These are phyloP conservation scores for Aporophyla nigra DNA, from an alignment of 2,888 invertebrate genomes.

Conservation along the genomic window DNA sequence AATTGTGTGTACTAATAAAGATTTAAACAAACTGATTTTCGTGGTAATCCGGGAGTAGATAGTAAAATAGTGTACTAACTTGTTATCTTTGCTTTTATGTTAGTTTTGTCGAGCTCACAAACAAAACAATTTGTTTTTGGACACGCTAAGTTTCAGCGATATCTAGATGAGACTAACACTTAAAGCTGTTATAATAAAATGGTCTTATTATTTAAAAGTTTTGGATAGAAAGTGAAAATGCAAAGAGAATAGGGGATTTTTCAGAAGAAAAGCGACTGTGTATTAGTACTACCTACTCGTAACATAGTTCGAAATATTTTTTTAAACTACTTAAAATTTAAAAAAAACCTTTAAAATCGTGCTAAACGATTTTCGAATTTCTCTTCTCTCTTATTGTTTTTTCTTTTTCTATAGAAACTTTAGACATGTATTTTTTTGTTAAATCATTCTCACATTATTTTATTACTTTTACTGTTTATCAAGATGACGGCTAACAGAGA, in stretches of 20 bases:
- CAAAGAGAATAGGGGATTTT: background rate
- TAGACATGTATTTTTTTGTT: no score
- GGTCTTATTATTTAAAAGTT: constrained; percentile 14
- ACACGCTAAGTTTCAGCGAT: constrained; percentile 50
- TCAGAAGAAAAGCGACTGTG: no score
- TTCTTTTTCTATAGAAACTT: no score
- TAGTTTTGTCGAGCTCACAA: constrained; percentile 28
- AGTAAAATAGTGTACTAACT: constrained; percentile 27
- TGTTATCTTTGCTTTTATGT: constrained; percentile 56
- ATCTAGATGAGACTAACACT: constrained; percentile 21
- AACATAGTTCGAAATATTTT: no score
- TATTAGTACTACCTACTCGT: no score
- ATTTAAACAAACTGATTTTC: constrained; percentile 36
- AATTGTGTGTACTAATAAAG: constrained; percentile 37
- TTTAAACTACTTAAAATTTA: no score
- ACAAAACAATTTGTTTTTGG: constrained; percentile 50
- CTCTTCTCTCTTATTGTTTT: no score
- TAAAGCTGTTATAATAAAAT: constrained; percentile 17
- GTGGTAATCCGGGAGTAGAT: constrained; percentile 31
- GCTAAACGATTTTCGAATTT: no score
- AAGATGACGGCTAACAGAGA: no score
- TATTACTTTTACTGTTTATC: no score
- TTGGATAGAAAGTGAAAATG: background rate
- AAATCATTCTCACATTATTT: no score
- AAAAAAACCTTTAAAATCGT: no score